Conservation (phyloP, 2,888 invertebrate species). For the Morinoia aosen region DNA sequence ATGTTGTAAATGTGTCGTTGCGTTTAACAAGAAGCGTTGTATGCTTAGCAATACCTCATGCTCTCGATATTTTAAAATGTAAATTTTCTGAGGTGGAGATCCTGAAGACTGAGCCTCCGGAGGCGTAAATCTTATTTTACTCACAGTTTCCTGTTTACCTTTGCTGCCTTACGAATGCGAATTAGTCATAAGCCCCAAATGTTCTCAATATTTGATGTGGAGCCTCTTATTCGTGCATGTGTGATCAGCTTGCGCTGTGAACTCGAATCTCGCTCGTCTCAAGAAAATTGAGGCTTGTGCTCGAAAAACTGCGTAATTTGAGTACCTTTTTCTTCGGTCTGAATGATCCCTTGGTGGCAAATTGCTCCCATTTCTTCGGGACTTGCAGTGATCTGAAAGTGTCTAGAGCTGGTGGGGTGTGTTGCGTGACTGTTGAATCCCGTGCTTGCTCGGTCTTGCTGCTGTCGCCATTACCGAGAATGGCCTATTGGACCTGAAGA, state of each 20-base stretch:
- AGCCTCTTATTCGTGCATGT: neutral
- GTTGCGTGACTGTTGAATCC: conserved; percentile 27
- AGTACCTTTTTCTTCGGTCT: neutral
- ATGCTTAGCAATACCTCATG: neutral
- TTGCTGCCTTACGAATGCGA: neutral
- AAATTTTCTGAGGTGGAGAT: neutral
- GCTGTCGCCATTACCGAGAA: conserved; percentile 46
- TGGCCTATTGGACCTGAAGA: conserved; percentile 50
- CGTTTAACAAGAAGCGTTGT: neutral
- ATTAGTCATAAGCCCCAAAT: neutral
- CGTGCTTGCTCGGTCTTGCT: conserved; percentile 14
- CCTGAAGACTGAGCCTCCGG: neutral
- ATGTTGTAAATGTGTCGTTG: neutral
- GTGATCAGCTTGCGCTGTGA: neutral
- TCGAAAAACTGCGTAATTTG: neutral
- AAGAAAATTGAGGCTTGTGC: neutral
- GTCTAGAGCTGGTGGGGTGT: conserved; percentile 25
- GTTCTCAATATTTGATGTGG: neutral
- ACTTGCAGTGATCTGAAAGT: conserved; percentile 30
- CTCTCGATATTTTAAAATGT: neutral
- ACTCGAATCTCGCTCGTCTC: neutral
- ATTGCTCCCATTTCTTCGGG: conserved; percentile 16
- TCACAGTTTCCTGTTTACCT: neutral
- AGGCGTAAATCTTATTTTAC: neutral
- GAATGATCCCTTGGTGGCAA: neutral